A percentile compares a stretch with the other conserved stretches of the same genome.
phyloP scores from a whole-genome alignment of 2,888 invertebrate genomes.

The Thymelicus acteon region DNA sequence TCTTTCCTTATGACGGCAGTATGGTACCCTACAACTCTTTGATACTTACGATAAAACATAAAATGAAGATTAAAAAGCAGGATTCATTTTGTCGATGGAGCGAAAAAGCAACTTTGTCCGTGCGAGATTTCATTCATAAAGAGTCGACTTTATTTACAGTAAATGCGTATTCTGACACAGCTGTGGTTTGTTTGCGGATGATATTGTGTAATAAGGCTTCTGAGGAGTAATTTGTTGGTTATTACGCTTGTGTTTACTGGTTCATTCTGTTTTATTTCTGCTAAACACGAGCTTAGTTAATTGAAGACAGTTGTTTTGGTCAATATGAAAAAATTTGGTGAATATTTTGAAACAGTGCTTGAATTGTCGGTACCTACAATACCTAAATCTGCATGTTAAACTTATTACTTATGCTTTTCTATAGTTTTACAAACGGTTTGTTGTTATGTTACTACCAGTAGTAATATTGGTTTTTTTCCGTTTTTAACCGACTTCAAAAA shows the following conservation, averaged over 20 bases:
- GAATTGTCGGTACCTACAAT: not conserved
- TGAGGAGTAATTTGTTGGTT: constrained; percentile 29
- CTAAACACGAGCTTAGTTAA: constrained; percentile 2
- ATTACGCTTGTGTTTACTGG: constrained; percentile 29
- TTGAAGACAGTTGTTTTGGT: constrained; percentile 5
- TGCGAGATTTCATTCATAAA: constrained; percentile 38
- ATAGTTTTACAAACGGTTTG: too few relatives aligned
- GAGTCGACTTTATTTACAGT: constrained; percentile 66
- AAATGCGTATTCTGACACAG: constrained; percentile 50
- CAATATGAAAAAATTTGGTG: not conserved
- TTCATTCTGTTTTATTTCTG: constrained; percentile 25
- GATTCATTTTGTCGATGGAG: not conserved
- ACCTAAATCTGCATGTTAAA: too few relatives aligned
- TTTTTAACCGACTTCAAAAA: too few relatives aligned
- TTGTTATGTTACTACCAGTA: too few relatives aligned
- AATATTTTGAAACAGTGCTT: not conserved
- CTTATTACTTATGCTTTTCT: too few relatives aligned
- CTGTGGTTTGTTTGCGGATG: constrained; percentile 31
- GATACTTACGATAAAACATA: too few relatives aligned
- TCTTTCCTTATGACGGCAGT: too few relatives aligned
- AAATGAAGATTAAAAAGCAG: not conserved
- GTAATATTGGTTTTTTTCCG: too few relatives aligned
- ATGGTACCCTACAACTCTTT: too few relatives aligned
- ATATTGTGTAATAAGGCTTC: constrained; percentile 35
- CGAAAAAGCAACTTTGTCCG: constrained; percentile 12